These are phyloP conservation scores for Galeopsomyia nigrocyanea DNA, from an alignment of 2,888 invertebrate genomes.

Conservation along the genomic window DNA sequence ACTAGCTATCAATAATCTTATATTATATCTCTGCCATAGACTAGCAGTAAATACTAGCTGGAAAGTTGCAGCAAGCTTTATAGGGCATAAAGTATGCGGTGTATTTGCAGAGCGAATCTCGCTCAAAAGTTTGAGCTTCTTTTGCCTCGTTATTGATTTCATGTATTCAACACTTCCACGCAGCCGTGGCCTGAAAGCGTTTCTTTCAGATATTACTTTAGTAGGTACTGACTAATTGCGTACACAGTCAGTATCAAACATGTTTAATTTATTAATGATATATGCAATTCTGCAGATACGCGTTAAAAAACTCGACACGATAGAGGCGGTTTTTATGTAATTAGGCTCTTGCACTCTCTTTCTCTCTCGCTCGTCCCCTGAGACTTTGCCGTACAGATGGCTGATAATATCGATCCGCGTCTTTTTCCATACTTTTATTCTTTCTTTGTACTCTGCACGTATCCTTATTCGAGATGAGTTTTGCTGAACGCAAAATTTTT, in stretches of 20 bases:
- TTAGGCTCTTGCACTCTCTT: constrained; percentile 35
- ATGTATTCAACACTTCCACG: too few relatives aligned
- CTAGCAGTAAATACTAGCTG: constrained; percentile 23
- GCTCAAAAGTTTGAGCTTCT: constrained; percentile 7
- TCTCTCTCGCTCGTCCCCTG: constrained; percentile 1
- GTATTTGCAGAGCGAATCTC: not conserved
- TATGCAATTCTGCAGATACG: too few relatives aligned
- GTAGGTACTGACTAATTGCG: too few relatives aligned
- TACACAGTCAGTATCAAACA: too few relatives aligned
- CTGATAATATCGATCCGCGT: constrained; percentile 45
- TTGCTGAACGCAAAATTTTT: too few relatives aligned
- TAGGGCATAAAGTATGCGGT: constrained; percentile 11
- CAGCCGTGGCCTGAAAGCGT: too few relatives aligned
- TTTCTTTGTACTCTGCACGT: not conserved
- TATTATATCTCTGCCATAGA: constrained; percentile 28
- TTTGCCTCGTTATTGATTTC: not conserved
- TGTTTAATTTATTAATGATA: too few relatives aligned
- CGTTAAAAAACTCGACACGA: constrained; percentile 27
- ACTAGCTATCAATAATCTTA: constrained; percentile 44
- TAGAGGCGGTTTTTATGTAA: constrained; percentile 47
- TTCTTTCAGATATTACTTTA: too few relatives aligned
- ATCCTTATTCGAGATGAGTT: too few relatives aligned
- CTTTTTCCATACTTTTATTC: constrained; percentile 42
- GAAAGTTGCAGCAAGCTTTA: constrained; percentile 2
- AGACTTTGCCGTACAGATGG: constrained; percentile 43